Base-by-base conservation (phyloP, 2,797 vertebrate species). In the Phoebastria nigripes region DNA sequence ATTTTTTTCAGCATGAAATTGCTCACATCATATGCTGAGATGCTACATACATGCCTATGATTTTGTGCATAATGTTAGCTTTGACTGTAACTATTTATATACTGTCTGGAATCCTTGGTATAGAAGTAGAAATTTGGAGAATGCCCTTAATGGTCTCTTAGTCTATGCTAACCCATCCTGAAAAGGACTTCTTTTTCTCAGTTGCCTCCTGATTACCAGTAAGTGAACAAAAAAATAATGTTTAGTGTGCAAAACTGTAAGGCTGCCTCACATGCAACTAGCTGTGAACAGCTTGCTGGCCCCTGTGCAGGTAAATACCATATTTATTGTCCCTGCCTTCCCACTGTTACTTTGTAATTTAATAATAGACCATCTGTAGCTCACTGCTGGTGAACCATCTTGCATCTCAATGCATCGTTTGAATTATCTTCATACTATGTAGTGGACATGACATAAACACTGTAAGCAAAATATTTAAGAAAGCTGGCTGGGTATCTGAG, bases 281-380 rank as follows among this genome's bases (percentile, higher is more conserved):
- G 33, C 37, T 94, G 61, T 73, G 46, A 95, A 89, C 85, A 97
- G 95, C 87, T 82, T 92, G 94, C 72, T 41, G 39, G 59, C 52
- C 82, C 67, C 90, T 83, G 79, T 11, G 83, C 87, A 97, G 95
- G 95, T 95, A 92, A 96, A 80, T 19, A 41, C n/a, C 16, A 7
- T 37, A 81, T 84, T 46, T 93, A 88, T 14, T 51, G 59, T 35
- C 86, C 77, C 6, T 8, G 66, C 19, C 88, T 86, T 86, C 87
- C 58, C 72, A 83, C 62, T 55, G 90, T 78, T 85, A 83, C 24
- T 77, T 69, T 61, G 51, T 84, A 81, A 86, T 87, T 89, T 90
- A 86, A 4, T 90, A 82, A 89, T 2, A 83, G 69, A 71, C 90
- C 93, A 96, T 89, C 88, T 83, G 74, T 49, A 70, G 80, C 61